Evolutionary conservation across 2,797 vertebrate species (phyloP).

Genomic region (Etheostoma perlongum): DNA sequence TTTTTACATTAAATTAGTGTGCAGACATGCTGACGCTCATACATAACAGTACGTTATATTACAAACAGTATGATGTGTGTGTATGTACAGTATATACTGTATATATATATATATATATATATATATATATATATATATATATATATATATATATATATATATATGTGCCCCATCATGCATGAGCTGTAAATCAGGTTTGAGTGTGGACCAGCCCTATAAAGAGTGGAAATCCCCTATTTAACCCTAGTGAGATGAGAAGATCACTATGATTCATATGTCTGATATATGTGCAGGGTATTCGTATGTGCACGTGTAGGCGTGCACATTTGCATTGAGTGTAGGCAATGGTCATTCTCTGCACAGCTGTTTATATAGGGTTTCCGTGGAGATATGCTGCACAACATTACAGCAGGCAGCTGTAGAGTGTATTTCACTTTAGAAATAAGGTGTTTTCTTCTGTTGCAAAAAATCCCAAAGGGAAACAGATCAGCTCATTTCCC

Average conservation of each 20-base stretch:
- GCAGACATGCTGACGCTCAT: slow-evolving; percentile 33
- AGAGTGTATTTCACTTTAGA: slow-evolving; percentile 9
- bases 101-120: too few species aligned
- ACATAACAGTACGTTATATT: slow-evolving; percentile 6
- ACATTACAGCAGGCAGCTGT: slow-evolving; percentile 34
- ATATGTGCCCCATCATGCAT: slow-evolving; percentile 27
- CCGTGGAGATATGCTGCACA: slow-evolving; percentile 58
- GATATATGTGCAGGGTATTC: slow-evolving; percentile 35
- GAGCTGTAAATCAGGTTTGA: slow-evolving; percentile 59
- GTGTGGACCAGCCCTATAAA: slow-evolving; percentile 40
- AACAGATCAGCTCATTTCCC: slow-evolving; percentile 79
- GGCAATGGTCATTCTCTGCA: slow-evolving; percentile 47
- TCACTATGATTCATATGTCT: slow-evolving; percentile 56
- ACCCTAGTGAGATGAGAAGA: slow-evolving; percentile 51
- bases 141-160: too few species aligned
- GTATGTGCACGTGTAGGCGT: slow-evolving; percentile 24
- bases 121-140: too few species aligned
- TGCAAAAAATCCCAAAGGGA: slow-evolving; percentile 52
- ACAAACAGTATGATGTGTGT: neutral
- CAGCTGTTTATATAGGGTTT: slow-evolving; percentile 66
- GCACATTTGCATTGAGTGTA: slow-evolving; percentile 45
- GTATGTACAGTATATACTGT: too few species aligned
- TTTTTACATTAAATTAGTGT: slow-evolving; percentile 12
- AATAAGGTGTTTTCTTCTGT: slow-evolving; percentile 24
- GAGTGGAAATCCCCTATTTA: slow-evolving; percentile 75